These are phyloP conservation scores for Eurytoma adleriae DNA, from an alignment of 2,888 invertebrate species.

Conservation along the genomic window DNA sequence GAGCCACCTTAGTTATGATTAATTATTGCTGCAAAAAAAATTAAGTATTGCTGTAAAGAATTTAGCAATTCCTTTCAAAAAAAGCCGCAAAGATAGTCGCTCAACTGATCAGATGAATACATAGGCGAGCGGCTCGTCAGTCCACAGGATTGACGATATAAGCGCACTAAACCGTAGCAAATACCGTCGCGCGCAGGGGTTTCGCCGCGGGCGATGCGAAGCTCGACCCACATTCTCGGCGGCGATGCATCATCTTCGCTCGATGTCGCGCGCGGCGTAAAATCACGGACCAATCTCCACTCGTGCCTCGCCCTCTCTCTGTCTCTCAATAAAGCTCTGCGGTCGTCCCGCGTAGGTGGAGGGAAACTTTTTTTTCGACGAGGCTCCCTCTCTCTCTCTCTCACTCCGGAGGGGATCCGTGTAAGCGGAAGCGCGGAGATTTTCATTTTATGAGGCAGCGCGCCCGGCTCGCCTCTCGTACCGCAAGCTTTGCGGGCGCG, in stretches of 20 bases:
- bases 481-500: neutral
- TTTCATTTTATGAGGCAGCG: constrained; percentile 60
- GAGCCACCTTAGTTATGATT: too few species aligned
- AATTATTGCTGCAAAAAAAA: too few species aligned
- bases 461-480: neutral
- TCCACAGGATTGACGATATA: too few species aligned
- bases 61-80: too few species aligned
- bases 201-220: too few species aligned
- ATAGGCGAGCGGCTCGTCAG: too few species aligned
- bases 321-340: neutral
- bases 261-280: constrained; percentile 16
- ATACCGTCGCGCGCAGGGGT: too few species aligned
- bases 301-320: neutral
- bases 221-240: constrained; percentile 27
- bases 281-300: constrained; percentile 25
- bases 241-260: constrained; percentile 28
- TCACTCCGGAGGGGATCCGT: constrained; percentile 37
- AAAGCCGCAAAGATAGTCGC: too few species aligned
- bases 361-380: constrained; percentile 54
- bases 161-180: too few species aligned
- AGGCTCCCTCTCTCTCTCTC: constrained; percentile 43
- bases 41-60: too few species aligned
- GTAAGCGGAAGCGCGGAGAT: constrained; percentile 60
- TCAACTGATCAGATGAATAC: too few species aligned
- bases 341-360: too few species aligned